phyloP scores from a whole-genome alignment of 2,113 vertebrate species.

The Microtus montanus region DNA sequence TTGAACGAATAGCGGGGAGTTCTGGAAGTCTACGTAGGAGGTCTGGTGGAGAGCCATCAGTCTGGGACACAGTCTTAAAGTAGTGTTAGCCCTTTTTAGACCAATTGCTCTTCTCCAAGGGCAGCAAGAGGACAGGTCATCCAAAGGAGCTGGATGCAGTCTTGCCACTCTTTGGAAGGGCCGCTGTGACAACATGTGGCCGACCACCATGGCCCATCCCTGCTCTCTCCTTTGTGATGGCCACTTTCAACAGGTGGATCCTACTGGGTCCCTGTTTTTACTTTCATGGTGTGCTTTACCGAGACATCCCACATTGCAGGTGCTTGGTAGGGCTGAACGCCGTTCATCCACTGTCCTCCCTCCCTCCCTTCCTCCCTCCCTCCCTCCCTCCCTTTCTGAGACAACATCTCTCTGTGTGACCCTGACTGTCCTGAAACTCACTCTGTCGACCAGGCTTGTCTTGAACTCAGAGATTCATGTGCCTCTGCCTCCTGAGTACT shows the following conservation, averaged over 20 bases:
- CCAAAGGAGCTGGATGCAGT: neutral
- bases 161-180: neutral
- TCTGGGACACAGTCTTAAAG: neutral
- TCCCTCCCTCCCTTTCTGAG: too few species aligned
- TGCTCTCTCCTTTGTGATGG: neutral
- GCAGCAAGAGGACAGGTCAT: neutral
- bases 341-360: neutral
- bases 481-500: neutral
- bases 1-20: neutral
- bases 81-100: neutral
- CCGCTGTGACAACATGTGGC: neutral
- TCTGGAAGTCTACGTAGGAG: accelerated
- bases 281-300: neutral
- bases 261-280: neutral
- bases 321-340: accelerated
- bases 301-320: neutral
- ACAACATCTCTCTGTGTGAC: neutral
- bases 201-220: neutral
- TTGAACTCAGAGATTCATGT: too few species aligned
- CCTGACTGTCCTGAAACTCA: too few species aligned
- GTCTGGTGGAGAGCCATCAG: neutral
- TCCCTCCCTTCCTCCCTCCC: too few species aligned
- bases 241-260: neutral
- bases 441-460: too few species aligned
- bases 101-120: neutral